A percentile compares a stretch with the other conserved stretches of the same genome.
These are phyloP conservation scores for Aphelocoma californica DNA, from an alignment of 2,797 vertebrate genomes.

Conservation along the genomic window DNA sequence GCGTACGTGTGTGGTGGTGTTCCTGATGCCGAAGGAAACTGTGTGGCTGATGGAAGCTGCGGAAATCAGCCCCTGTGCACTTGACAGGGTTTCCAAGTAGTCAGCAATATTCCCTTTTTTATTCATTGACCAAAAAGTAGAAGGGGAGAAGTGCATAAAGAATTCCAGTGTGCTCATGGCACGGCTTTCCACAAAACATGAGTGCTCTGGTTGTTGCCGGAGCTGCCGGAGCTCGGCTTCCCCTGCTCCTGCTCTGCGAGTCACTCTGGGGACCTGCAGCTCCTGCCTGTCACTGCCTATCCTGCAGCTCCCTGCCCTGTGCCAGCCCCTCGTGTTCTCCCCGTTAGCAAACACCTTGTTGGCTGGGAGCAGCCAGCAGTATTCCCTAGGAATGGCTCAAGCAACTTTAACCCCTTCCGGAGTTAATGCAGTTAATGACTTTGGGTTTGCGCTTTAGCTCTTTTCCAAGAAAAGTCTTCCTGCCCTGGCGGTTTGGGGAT, in stretches of 20 bases:
- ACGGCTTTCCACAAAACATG: not conserved
- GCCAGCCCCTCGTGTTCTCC: not conserved
- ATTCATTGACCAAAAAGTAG: not conserved
- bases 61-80: not conserved
- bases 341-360: not conserved
- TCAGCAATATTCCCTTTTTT: not conserved
- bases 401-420: not conserved
- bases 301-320: not conserved
- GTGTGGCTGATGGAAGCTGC: not conserved
- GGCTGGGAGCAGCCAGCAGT: accelerated
- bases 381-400: not conserved
- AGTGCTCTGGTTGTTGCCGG: accelerated
- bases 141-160: not conserved
- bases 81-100: not conserved
- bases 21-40: not conserved
- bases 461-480: not conserved
- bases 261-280: not conserved
- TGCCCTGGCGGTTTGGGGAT: accelerated
- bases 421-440: not conserved
- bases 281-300: not conserved
- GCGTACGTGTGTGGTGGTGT: accelerated
- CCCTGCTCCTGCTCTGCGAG: not conserved
- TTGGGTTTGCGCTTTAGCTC: not conserved
- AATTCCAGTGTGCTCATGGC: accelerated
- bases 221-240: accelerated